Conservation (phyloP, 64 coral and sea anemone genomes). For the Trachythela sp. region DNA sequence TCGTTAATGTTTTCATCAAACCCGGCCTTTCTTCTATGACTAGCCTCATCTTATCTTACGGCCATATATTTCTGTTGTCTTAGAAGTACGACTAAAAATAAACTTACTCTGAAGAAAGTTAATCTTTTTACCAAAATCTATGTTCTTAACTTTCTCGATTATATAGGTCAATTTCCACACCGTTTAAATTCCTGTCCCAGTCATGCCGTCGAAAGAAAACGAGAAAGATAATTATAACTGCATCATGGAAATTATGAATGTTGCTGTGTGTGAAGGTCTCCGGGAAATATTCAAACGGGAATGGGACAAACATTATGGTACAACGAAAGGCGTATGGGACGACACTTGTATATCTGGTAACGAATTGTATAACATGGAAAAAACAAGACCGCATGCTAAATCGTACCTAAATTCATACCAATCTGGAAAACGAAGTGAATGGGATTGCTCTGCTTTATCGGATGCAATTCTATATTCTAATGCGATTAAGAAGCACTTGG, state of each 20-base stretch:
- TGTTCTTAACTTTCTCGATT: no score
- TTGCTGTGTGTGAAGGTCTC: neutral
- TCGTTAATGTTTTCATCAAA: no score
- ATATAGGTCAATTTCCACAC: no score
- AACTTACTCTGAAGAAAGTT: no score
- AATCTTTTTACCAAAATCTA: no score
- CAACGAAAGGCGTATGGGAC: neutral
- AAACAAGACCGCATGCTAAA: neutral
- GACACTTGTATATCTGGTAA: neutral
- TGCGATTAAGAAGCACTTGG: neutral
- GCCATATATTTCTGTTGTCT: no score
- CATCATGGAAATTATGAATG: neutral
- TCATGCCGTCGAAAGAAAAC: neutral
- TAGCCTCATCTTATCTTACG: no score
- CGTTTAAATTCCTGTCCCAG: no score
- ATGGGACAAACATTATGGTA: conserved; percentile 27
- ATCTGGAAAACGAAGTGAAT: conserved; percentile 17
- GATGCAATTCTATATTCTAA: conserved; percentile 32
- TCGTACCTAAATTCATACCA: neutral
- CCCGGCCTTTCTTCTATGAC: no score
- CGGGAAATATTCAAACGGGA: conserved; percentile 17
- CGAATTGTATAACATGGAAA: conserved; percentile 27
- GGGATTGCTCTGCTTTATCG: conserved; percentile 39
- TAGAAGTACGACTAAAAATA: no score
- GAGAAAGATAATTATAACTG: conserved; percentile 3